Conservation (phyloP, 2,888 invertebrate species). For the Drosophila austrosaltans region DNA sequence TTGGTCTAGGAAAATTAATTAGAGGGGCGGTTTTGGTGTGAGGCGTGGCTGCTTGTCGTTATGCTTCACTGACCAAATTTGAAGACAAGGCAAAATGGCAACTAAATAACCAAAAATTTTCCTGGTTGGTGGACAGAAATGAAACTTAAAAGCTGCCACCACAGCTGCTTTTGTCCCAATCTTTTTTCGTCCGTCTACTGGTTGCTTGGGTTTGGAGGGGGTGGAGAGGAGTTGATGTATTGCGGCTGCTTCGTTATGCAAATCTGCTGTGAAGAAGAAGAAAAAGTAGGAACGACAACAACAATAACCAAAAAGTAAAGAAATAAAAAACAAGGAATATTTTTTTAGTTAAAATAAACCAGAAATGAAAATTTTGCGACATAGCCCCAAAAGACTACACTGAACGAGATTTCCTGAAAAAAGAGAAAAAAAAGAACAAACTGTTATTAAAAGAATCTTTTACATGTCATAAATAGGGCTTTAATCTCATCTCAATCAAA, state of each 20-base stretch:
- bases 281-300: slow-evolving; percentile 6
- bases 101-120: slow-evolving; percentile 54
- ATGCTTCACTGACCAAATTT: slow-evolving; percentile 61
- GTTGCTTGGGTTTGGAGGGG: background rate
- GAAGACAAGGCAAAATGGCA: slow-evolving; percentile 49
- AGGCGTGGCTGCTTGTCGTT: slow-evolving; percentile 41
- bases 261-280: slow-evolving; percentile 48
- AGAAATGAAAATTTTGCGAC: slow-evolving; percentile 68
- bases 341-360: slow-evolving; percentile 44
- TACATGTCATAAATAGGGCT: too few species aligned
- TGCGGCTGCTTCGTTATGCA: slow-evolving; percentile 75
- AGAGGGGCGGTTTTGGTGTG: slow-evolving; percentile 46
- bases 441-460: too few species aligned
- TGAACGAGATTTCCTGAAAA: background rate
- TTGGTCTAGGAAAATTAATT: slow-evolving; percentile 66
- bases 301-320: slow-evolving; percentile 41
- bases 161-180: slow-evolving; percentile 36
- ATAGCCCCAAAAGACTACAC: slow-evolving; percentile 48
- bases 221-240: slow-evolving; percentile 28
- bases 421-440: background rate
- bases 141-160: slow-evolving; percentile 42
- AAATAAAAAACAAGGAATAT: slow-evolving; percentile 25
- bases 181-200: slow-evolving; percentile 22
- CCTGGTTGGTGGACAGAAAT: slow-evolving; percentile 6
- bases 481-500: too few species aligned